Evolutionary conservation across 35 echinoderm and acorn worm species (phyloP).

Genomic region (Patiria miniata): DNA sequence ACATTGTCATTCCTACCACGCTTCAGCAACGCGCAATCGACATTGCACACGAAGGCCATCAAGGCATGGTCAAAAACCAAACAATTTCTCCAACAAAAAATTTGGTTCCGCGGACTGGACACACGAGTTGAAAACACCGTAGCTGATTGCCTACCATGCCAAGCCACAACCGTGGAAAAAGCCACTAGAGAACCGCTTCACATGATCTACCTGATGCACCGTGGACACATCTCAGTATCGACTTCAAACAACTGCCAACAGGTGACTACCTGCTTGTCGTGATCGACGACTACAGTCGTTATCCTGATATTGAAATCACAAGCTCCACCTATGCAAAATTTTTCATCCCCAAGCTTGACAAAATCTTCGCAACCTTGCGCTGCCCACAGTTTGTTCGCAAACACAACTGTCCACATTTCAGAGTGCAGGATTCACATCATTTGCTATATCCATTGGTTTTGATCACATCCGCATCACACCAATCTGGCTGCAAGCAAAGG

Average conservation of each 20-base stretch:
- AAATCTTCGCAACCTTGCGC: conserved; percentile 62
- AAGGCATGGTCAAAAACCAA: conserved; percentile 74
- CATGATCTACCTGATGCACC: conserved; percentile 56
- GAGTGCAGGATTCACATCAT: conserved; percentile 43
- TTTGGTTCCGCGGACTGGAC: conserved; percentile 81
- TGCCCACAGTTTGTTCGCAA: conserved; percentile 59
- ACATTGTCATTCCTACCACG: conserved; percentile 53
- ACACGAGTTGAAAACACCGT: conserved; percentile 53
- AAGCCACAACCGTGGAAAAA: conserved; percentile 45
- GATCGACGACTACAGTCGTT: conserved; percentile 54
- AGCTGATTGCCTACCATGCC: conserved; percentile 63
- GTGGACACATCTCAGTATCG: conserved; percentile 62
- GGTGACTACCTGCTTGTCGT: conserved; percentile 62
- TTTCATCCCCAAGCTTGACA: conserved; percentile 66
- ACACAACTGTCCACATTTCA: conserved; percentile 83
- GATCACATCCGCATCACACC: conserved; percentile 53
- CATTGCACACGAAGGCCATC: conserved; percentile 73
- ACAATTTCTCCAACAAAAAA: conserved; percentile 70
- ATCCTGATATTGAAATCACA: conserved; percentile 68
- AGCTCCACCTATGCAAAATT: conserved; percentile 69
- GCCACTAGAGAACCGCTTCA: conserved; percentile 49
- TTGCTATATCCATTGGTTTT: conserved; percentile 17
- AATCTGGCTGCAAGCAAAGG: conserved; percentile 80
- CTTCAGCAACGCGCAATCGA: conserved; percentile 44
- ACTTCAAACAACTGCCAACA: conserved; percentile 65